phyloP scores from a whole-genome alignment of 2,113 vertebrate species.

The Opisthocomus hoazin region DNA sequence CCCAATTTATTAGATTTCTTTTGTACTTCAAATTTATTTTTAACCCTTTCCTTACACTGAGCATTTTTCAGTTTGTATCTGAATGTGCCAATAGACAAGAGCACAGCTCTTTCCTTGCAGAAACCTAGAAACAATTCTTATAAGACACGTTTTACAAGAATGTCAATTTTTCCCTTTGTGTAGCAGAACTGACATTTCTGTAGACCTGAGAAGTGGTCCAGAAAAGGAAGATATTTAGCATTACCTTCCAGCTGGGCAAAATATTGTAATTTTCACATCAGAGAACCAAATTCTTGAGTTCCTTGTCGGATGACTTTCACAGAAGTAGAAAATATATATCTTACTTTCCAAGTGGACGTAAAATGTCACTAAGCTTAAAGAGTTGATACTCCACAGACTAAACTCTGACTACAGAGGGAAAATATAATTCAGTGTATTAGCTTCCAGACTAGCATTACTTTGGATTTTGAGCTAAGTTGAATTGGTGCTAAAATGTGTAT shows the following conservation, averaged over 20 bases:
- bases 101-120: not conserved
- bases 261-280: constrained; percentile 4
- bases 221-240: not conserved
- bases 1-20: constrained; percentile 17
- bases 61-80: not conserved
- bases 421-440: not conserved
- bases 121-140: not conserved
- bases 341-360: not conserved
- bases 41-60: not conserved
- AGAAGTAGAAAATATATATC: not conserved
- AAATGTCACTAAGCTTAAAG: not conserved
- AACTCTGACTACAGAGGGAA: not conserved
- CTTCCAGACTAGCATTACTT: not conserved
- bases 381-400: not conserved
- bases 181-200: not conserved
- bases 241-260: not conserved
- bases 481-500: not conserved
- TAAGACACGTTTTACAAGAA: not conserved
- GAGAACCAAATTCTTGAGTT: not conserved
- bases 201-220: not conserved
- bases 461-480: not conserved
- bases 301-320: not conserved
- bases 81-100: not conserved
- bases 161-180: not conserved
- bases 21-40: constrained; percentile 31